These are phyloP conservation scores for Elgaria multicarinata DNA, from an alignment of 2,113 vertebrate species.

Conservation along the genomic window DNA sequence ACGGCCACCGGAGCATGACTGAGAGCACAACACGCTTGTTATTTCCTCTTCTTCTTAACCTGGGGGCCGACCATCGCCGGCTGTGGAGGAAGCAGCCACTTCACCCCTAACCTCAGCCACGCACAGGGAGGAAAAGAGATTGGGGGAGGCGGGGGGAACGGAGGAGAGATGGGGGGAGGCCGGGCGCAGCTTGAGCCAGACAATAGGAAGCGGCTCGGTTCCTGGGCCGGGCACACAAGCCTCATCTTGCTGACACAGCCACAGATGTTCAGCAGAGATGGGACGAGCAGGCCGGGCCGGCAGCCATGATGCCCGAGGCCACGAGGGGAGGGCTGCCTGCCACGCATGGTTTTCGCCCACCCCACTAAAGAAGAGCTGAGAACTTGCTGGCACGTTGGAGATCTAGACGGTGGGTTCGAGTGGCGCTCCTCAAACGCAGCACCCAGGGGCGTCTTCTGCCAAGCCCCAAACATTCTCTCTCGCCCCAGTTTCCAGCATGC, in stretches of 20 bases:
- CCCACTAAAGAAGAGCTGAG: background rate
- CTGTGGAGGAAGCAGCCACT: conserved; percentile 22
- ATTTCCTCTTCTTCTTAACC: conserved; percentile 34
- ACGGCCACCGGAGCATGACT: background rate
- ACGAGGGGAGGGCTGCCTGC: background rate
- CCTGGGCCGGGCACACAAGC: background rate
- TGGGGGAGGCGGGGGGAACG: background rate
- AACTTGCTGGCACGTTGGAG: background rate
- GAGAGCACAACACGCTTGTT: conserved; percentile 29
- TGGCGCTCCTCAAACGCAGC: background rate
- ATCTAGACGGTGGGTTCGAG: too few species aligned
- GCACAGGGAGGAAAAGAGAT: conserved; percentile 15
- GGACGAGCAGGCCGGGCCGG: background rate
- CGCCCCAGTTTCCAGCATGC: background rate
- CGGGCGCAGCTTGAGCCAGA: background rate
- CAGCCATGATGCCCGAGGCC: background rate
- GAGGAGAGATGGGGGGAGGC: too few species aligned
- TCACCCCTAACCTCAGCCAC: background rate
- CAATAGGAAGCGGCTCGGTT: background rate
- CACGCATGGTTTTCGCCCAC: background rate
- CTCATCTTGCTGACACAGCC: background rate
- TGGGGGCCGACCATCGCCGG: background rate
- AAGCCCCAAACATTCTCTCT: too few species aligned
- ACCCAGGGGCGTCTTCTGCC: background rate
- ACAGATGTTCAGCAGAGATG: background rate